Conservation (phyloP, 2,888 invertebrate species). For the Herminia tarsipennalis region DNA sequence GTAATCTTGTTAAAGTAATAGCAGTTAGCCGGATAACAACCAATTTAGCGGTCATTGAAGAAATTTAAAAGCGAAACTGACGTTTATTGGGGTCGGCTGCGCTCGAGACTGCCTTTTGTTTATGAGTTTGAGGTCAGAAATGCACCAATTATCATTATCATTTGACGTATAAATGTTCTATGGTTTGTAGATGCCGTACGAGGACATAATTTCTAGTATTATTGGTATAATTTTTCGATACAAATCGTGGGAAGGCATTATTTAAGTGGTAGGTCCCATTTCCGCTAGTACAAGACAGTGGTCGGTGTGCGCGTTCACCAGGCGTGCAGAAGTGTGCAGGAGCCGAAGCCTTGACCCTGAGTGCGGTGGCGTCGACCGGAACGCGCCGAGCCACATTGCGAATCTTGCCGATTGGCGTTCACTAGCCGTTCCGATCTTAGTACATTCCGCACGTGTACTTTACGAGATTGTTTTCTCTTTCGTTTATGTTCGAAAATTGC, state of each 20-base stretch:
- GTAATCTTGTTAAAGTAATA: slow-evolving; percentile 82
- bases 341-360: slow-evolving; percentile 84
- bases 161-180: slow-evolving; percentile 9
- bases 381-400: slow-evolving; percentile 78
- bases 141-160: slow-evolving; percentile 7
- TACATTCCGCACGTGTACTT: slow-evolving; percentile 74
- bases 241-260: slow-evolving; percentile 51
- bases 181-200: slow-evolving; percentile 6
- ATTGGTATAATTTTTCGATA: slow-evolving; percentile 20
- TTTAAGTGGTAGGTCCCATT: slow-evolving; percentile 57
- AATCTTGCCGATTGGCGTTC: slow-evolving; percentile 75
- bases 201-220: slow-evolving; percentile 25
- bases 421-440: slow-evolving; percentile 74
- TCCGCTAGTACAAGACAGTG: slow-evolving; percentile 66
- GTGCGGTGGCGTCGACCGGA: slow-evolving; percentile 84
- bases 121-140: slow-evolving; percentile 40
- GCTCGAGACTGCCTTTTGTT: slow-evolving; percentile 40
- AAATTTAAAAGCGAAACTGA: slow-evolving; percentile 51
- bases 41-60: slow-evolving; percentile 68
- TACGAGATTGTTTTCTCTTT: slow-evolving; percentile 74
- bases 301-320: slow-evolving; percentile 60
- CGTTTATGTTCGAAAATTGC: slow-evolving; percentile 55
- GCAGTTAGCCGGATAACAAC: slow-evolving; percentile 65
- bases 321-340: slow-evolving; percentile 76
- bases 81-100: slow-evolving; percentile 53